Conservation (phyloP, 2,888 invertebrate genomes). For the Limnephilus auricula region DNA sequence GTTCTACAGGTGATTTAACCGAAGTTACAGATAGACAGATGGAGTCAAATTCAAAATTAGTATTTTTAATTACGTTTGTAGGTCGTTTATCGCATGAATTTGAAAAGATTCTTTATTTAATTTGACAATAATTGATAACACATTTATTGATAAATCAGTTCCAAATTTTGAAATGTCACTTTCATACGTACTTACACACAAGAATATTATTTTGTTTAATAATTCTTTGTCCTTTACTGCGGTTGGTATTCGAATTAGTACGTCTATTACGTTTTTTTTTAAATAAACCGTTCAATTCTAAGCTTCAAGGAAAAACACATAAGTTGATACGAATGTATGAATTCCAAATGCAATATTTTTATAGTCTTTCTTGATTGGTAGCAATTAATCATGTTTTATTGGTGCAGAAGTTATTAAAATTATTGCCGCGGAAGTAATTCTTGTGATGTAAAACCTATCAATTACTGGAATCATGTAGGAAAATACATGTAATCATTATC, state of each 20-base stretch:
- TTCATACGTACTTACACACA: too few species aligned
- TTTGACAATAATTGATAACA: background rate
- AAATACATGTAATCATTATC: background rate
- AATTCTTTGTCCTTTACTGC: too few species aligned
- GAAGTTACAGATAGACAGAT: too few species aligned
- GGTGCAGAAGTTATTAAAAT: background rate
- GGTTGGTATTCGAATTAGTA: background rate
- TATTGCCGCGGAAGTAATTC: background rate
- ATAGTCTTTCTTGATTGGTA: background rate
- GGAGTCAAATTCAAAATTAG: too few species aligned
- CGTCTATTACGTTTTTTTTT: background rate
- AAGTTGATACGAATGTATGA: background rate
- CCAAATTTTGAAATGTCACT: too few species aligned
- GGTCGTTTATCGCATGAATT: background rate
- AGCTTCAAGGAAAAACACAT: background rate
- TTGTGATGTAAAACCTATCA: background rate
- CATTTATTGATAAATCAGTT: too few species aligned
- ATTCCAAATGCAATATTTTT: background rate
- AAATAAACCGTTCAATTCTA: background rate
- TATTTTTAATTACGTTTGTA: too few species aligned
- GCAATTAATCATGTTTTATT: background rate
- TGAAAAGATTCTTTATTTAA: background rate
- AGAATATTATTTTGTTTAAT: too few species aligned
- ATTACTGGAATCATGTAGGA: background rate
- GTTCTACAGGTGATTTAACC: too few species aligned